A percentile compares a stretch with the other conserved stretches of the same genome.
phyloP scores from a whole-genome alignment of 2,113 vertebrate genomes.

The Mus spicilegus region DNA sequence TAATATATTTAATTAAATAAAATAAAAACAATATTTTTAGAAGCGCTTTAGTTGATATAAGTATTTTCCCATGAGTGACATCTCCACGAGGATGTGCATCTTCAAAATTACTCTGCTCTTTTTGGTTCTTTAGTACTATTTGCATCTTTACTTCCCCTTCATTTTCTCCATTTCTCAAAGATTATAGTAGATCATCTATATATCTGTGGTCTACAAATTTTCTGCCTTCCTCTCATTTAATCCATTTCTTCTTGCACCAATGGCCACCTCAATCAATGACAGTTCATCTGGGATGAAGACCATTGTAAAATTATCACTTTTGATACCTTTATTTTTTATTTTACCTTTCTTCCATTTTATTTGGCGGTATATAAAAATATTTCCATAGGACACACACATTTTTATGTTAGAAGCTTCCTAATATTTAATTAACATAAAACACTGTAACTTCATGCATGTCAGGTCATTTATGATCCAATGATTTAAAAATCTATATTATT shows the following conservation, averaged over 20 bases:
- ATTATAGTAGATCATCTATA: neutral
- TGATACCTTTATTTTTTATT: neutral
- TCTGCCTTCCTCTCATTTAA: neutral
- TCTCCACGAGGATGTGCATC: neutral
- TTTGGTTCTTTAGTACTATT: neutral
- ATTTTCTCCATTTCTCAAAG: neutral
- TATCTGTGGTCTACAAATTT: neutral
- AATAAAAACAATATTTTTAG: neutral
- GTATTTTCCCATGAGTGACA: neutral
- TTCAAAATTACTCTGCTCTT: neutral
- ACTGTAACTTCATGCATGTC: neutral
- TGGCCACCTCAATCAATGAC: neutral
- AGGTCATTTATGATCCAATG: neutral
- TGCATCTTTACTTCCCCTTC: neutral
- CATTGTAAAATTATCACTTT: rapidly evolving
- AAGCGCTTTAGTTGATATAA: neutral
- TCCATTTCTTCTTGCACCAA: neutral
- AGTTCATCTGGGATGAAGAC: rapidly evolving
- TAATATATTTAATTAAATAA: neutral
- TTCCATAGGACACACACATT: neutral
- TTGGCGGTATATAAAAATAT: neutral
- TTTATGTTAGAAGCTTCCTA: neutral
- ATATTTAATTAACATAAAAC: neutral
- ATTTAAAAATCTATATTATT: neutral
- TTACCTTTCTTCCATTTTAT: neutral